Percentiles rank a stretch among this genome's conserved stretches.
Conservation (phyloP, 92 coral and sea anemone genomes). For the Parazoanthus darwini region DNA sequence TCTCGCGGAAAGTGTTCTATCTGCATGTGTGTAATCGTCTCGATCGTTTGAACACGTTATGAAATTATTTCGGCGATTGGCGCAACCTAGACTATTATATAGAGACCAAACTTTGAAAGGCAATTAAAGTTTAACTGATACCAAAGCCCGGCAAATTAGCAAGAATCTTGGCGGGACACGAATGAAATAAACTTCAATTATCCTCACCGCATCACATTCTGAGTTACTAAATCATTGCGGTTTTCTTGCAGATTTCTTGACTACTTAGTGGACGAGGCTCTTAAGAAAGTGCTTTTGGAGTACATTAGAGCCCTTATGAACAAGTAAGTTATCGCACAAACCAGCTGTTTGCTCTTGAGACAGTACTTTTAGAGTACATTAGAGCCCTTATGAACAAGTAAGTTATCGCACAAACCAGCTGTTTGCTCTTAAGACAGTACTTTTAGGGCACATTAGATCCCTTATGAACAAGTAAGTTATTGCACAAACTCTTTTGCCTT, state of each 20-base stretch:
- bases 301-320: slow-evolving; percentile 89
- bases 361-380: slow-evolving; percentile 74
- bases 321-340: slow-evolving; percentile 54
- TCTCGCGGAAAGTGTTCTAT: too few relatives aligned
- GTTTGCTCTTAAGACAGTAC: slow-evolving; percentile 32
- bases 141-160: too few relatives aligned
- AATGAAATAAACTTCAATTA: background rate
- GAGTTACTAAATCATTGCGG: background rate
- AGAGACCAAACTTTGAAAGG: too few relatives aligned
- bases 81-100: too few relatives aligned
- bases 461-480: slow-evolving; percentile 77
- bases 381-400: slow-evolving; percentile 90
- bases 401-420: background rate
- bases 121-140: too few relatives aligned
- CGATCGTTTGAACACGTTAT: too few relatives aligned
- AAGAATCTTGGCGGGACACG: background rate
- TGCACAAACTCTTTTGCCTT: too few relatives aligned
- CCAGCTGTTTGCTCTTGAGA: background rate
- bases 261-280: slow-evolving; percentile 66
- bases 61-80: too few relatives aligned
- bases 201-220: background rate
- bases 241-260: slow-evolving; percentile 70
- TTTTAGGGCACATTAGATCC: slow-evolving; percentile 79
- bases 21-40: too few relatives aligned
- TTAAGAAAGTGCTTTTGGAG: slow-evolving; percentile 69